Base-by-base conservation (phyloP, 1,140 invertebrate species). In the Leguminivora glycinivorella region DNA sequence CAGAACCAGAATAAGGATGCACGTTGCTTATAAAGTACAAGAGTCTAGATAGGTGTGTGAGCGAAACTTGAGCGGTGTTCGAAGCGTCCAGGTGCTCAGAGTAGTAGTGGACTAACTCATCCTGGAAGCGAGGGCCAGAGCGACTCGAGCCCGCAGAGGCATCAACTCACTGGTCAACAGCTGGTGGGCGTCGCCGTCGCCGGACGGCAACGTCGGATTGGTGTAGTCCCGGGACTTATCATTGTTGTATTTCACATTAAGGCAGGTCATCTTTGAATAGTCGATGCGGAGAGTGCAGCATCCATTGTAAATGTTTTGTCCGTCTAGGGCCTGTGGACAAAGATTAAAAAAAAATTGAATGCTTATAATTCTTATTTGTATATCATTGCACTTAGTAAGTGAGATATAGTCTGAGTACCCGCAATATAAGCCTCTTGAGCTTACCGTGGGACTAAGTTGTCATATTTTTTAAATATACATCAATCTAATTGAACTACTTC, bases 181-280 rank as follows among this genome's bases (percentile, higher is more conserved):
- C 70, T 95, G 92, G 80, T 95, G 93, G 89, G 93, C 78, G 75
- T 92, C 89, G 17, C 91, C 94, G 80, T 99, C 98, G 24, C 99
- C 98, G 56, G 97, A 97, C 0, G 98, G 98, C 83, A 99, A 94
- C 82, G 95, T 96, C 25, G 98, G 98, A 92, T 99, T 99, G 74
- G 98, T 99, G 93, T 98, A 99, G 92, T 99, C 99, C 60, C 99
- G 94, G 67, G 97, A 98, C 92, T 99, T 99, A 93, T 99, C 99
- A 92, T 99, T 99, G 93, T 99, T 99, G 93, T 98, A 99, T 90
- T 99, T 99, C 38, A 99, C 98, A 92, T 99, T 99, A 73, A 99
- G 93, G 72, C 96, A 98, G 72, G 96, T 96, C 94, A 99, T 95
- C 92, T 99, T 99, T 77, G 98, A 99, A 93, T 98, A 99, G 92